Evolutionary conservation across 2,113 vertebrate species (phyloP), one percentile per base, ranked within the genome.

Genomic region (Laterallus jamaicensis): DNA sequence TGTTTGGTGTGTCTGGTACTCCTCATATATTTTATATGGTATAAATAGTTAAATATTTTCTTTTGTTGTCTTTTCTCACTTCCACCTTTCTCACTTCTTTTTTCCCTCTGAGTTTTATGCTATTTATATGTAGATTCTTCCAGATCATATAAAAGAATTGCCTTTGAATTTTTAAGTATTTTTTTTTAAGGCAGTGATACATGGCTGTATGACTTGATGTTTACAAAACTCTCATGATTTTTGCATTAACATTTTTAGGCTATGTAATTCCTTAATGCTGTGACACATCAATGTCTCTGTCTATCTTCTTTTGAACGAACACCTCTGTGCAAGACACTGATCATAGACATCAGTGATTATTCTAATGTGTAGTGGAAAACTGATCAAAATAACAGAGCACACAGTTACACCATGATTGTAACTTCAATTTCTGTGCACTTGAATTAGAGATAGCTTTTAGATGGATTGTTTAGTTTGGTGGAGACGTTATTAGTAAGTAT

Each of bases 41-140:
- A 92, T 94, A 80, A 92, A 95, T 94, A 93, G 60, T 96, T 95
- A 91, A 96, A 49, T 71, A 75, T 84, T 93, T 75, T 85, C n/a
- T 89, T 87, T 24, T 40, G 59, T 22, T 12, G 19, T 71, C 64
- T 79, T 86, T 77, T 56, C 10, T 69, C 12, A n/a, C 66, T 85
- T 93, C 31, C 6, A 13, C 21, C 21, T 62, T 76, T 82, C 58
- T 60, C 29, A 2, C 18, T 44, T 71, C 40, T 28, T 83, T 52
- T 49, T 9, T 18, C 44, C 16, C 12, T 8, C 10, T 8, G 20
- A n/a, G 11, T 9, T 62, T 86, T 88, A 69, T 69, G 25, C 22
- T 69, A 10, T 66, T 42, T 90, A 28, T 50, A 4, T 78, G 37
- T 25, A 25, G 17, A 32, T 85, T 87, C 15, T 89, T 87, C 32